Evolutionary conservation across 2,888 invertebrate genomes (phyloP).

Genomic region (Nysson spinosus): DNA sequence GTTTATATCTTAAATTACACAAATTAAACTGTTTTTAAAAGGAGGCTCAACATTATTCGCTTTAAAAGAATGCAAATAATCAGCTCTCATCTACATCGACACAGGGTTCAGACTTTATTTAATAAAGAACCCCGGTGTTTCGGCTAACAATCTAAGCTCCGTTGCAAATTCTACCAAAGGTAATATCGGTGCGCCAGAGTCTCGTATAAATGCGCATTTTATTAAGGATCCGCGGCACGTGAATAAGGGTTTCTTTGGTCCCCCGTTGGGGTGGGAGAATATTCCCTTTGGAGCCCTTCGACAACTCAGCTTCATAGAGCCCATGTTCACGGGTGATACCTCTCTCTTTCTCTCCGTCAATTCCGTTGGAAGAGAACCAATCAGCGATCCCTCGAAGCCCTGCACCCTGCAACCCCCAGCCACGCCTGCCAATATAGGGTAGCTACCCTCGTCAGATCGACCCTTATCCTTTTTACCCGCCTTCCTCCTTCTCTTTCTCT

Average conservation of each 20-base stretch:
- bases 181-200: slow-evolving; percentile 55
- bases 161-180: slow-evolving; percentile 59
- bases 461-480: slow-evolving; percentile 65
- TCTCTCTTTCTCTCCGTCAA: slow-evolving; percentile 46
- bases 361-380: slow-evolving; percentile 70
- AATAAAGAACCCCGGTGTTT: slow-evolving; percentile 23
- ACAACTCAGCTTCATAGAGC: slow-evolving; percentile 40
- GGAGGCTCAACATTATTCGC: too few species aligned
- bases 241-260: slow-evolving; percentile 52
- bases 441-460: slow-evolving; percentile 74
- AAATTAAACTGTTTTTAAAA: too few species aligned
- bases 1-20: too few species aligned
- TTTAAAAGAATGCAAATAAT: background rate
- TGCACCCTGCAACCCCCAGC: slow-evolving; percentile 71
- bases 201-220: slow-evolving; percentile 74
- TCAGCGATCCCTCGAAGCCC: slow-evolving; percentile 71
- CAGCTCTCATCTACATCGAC: slow-evolving; percentile 11
- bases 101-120: slow-evolving; percentile 21
- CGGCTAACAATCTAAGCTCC: slow-evolving; percentile 48
- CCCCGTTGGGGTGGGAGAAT: slow-evolving; percentile 47
- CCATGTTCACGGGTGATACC: slow-evolving; percentile 28
- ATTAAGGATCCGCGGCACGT: slow-evolving; percentile 67
- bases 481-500: slow-evolving; percentile 44
- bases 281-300: slow-evolving; percentile 57
- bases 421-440: slow-evolving; percentile 77